Evolutionary conservation across 2,888 invertebrate species (phyloP), one percentile per base, ranked within the genome.

Genomic region (Glaucopsyche alexis): DNA sequence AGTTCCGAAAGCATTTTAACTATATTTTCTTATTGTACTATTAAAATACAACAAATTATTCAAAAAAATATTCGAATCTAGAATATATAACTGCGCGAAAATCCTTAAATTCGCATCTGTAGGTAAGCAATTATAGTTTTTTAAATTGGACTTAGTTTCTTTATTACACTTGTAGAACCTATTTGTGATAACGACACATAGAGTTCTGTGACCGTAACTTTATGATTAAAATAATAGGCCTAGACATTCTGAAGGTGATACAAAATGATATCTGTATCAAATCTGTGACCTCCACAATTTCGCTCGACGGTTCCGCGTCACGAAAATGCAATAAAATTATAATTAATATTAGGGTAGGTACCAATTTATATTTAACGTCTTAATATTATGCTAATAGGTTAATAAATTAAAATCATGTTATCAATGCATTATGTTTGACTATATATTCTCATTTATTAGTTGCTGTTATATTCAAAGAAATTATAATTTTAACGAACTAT

Each of bases 161-260:
- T 7, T 42, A 42, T 7, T 42, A 8, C 42, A 42, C 42, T 42
- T 42, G 42, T 42, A 42, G 29, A 42, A 8, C 0, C 42, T 42
- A 8, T 42, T 42, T 42, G 7, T 42, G 42, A 42, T 42, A 19
- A 55, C 16, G 19, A 16, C 19, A 19, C 16, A 4, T 60, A 38
- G 60, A 60, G 60, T 29, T 60, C 13, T 60, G 55, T 29, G 55
- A 38, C 60, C 29, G 60, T 60, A 60, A 60, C 60, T 14, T 29
- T 60, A 60, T 60, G 60, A 60, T 60, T 60, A 60, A 60, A 60
- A 38, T 60, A 60, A 38, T 60, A 29, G 60, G 60, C 29, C 29
- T 14, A 60, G 60, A 60, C 60, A 60, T 38, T 13, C 60, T 60
- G 60, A 60, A 60, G 60, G 60, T 60, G 7, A 38, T 16, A 29